phyloP scores from a whole-genome alignment of 2,888 invertebrate species.

The Macaria liturata region DNA sequence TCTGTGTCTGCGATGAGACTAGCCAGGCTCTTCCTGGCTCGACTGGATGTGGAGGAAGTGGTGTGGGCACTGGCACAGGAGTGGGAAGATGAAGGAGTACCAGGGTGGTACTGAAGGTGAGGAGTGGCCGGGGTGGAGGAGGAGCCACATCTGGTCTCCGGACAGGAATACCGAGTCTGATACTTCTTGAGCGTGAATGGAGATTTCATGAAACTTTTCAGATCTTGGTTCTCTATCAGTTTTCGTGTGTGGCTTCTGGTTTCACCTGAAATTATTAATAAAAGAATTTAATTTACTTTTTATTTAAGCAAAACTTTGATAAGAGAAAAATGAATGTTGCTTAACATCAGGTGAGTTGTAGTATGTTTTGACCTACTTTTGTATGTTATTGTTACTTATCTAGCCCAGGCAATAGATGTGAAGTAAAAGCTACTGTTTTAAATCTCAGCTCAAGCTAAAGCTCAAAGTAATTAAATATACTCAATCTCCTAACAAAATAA shows the following conservation, averaged over 20 bases:
- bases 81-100: slow-evolving; percentile 72
- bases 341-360: too few species aligned
- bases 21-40: slow-evolving; percentile 71
- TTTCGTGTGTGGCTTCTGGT: slow-evolving; percentile 61
- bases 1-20: slow-evolving; percentile 77
- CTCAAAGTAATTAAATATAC: too few species aligned
- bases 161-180: slow-evolving; percentile 62
- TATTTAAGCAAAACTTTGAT: too few species aligned
- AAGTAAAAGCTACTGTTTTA: too few species aligned
- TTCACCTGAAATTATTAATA: slow-evolving; percentile 45
- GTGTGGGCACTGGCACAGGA: slow-evolving; percentile 72
- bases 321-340: too few species aligned
- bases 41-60: slow-evolving; percentile 71
- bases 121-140: slow-evolving; percentile 71
- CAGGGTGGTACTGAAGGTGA: slow-evolving; percentile 67
- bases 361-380: too few species aligned
- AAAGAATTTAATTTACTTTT: too few species aligned
- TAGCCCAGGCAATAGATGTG: too few species aligned
- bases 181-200: slow-evolving; percentile 77
- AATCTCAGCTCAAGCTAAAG: too few species aligned
- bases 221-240: slow-evolving; percentile 60
- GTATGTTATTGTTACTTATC: too few species aligned
- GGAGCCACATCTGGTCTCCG: slow-evolving; percentile 61
- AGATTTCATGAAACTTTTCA: slow-evolving; percentile 76
- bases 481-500: too few species aligned